Base-by-base conservation (phyloP, 2,888 invertebrate genomes). In the Pterostichus niger region DNA sequence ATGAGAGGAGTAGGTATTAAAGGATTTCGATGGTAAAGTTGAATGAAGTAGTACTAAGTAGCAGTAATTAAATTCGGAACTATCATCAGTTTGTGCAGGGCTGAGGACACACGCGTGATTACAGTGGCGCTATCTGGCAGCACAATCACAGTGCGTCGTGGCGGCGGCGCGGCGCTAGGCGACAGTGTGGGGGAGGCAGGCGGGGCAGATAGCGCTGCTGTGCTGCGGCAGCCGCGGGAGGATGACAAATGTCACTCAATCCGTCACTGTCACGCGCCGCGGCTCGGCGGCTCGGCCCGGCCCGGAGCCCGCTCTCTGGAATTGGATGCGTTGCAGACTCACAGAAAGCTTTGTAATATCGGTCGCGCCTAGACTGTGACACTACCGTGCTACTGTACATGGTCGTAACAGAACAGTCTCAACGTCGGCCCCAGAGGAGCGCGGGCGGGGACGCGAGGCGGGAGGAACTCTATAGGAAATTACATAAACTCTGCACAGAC, bases 211-310 rank as follows among this genome's bases (percentile, higher is more conserved):
- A 88, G 87, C 87, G 85, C 86, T 87, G 88, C 90, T 90, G 64
- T 64, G 89, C 88, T 89, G 90, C 88, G 90, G 89, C 90, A 89
- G 89, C 89, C 89, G 90, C 90, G 90, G 90, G 90, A 92, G 92
- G 93, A 93, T 93, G 93, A 93, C 93, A 93, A 93, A 93, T 93
- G 91, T 91, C 89, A 89, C 91, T 90, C 93, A 92, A 93, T 93
- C 92, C 92, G 93, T 93, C 93, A 93, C 92, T 93, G 93, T 93
- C 93, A 89, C 52, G 76, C 86, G 88, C 88, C 88, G 89, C 88
- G 89, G 90, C 84, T 89, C 89, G 89, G 76, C 77, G 56, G 44
- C 61, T 40, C 59, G 59, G 78, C 71, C 79, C 84, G 64, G 64
- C 40, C 68, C 68, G 44, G 13, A 71, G 68, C 75, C 85, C 79